Percentiles rank a stretch among this genome's conserved stretches.
phyloP scores from a whole-genome alignment of 2,113 vertebrate genomes.

The Cochlearius cochlearius region DNA sequence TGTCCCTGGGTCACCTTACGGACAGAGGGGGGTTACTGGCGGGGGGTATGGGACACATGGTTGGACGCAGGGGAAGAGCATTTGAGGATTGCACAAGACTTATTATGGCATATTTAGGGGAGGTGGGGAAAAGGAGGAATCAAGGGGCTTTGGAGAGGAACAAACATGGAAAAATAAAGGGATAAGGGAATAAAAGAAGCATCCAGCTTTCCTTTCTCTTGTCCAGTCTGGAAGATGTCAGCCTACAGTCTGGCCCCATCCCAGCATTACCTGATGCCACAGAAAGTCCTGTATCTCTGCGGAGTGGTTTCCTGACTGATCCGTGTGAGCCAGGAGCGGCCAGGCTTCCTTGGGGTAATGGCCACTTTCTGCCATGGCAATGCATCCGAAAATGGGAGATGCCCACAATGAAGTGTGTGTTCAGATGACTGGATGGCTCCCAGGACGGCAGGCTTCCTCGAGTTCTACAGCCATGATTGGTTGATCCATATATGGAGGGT shows the following conservation, averaged over 20 bases:
- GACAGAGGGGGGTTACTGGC: not conserved
- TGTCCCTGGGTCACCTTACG: not conserved
- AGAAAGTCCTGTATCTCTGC: not conserved
- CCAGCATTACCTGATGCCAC: not conserved
- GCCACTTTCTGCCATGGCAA: not conserved
- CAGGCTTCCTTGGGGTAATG: not conserved
- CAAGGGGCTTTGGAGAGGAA: not conserved
- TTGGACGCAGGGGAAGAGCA: not conserved
- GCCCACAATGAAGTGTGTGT: not conserved
- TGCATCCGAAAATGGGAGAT: not conserved
- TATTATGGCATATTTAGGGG: not conserved
- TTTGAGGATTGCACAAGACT: not conserved
- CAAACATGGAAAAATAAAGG: not conserved
- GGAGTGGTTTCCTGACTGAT: not conserved
- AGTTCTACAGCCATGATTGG: not conserved
- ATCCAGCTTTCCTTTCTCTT: not conserved
- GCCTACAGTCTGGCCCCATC: not conserved
- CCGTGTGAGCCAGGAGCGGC: not conserved
- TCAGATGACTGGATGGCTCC: not conserved
- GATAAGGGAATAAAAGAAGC: not conserved
- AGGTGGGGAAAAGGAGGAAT: not conserved
- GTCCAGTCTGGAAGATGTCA: not conserved
- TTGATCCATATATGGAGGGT: not conserved
- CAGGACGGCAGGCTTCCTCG: not conserved
- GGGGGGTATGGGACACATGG: too few relatives aligned